Evolutionary conservation across 2,888 invertebrate species (phyloP), one percentile per base, ranked within the genome.

Genomic region (Drosophila atroscutellata): DNA sequence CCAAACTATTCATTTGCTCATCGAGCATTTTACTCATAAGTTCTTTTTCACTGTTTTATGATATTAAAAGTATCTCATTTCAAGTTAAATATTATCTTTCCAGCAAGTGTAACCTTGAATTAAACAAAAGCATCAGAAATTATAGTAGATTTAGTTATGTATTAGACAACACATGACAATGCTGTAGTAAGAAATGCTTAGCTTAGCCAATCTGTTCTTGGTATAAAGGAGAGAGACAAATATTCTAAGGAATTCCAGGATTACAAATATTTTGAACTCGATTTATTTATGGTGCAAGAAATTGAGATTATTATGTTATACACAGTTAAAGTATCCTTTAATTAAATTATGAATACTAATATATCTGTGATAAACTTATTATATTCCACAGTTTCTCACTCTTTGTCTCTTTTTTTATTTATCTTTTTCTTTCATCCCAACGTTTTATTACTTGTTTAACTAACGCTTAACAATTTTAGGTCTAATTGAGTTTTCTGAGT

Each of bases 391-490:
- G 11, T 0, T 20, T 20, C 1, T 20, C 7, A 20, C 45, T 45
- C 13, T 45, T 2, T 7, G 2, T 24, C 15, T 8, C 3, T 24
- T 1, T 13, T 7, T 1, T 0, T 20, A 5, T 13, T 7, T 1
- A 0, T 45, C 45, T 45, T 20, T 8, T 15, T 15, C 15, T 36
- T 15, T 34, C 13, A 7, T 7, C 1, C 13, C 1, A 3, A 2
- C 6, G 20, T 6, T 42, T 42, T 20, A 9, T 37, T n/a, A 8
- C 0, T 7, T n/a, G 18, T 3, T 8, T 30, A 30, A 37, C 3
- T 3, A 37, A n/a, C 1, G 3, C 9, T n/a, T n/a, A n/a, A n/a
- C n/a, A 37, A 0, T 39, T 2, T 1, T 1, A 2, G 39, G 0
- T 39, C n/a, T n/a, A 3, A 42, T 13, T 11, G 6, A 1, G n/a